Conservation (phyloP, 2,888 invertebrate genomes). For the Eurytoma adleriae region DNA sequence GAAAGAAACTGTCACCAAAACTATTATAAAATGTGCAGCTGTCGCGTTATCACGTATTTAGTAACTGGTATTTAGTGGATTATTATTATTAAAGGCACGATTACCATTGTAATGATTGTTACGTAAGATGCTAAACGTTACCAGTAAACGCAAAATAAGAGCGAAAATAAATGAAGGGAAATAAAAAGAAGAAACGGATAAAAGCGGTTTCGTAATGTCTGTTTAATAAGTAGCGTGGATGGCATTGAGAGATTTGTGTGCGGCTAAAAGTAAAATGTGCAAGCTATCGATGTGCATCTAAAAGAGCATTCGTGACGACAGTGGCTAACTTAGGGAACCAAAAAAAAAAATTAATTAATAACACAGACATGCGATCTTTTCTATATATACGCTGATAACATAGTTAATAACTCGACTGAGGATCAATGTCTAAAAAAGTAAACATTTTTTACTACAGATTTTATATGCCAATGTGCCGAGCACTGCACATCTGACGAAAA, state of each 20-base stretch:
- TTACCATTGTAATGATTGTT: conserved; percentile 53
- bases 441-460: conserved; percentile 53
- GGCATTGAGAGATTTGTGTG: conserved; percentile 48
- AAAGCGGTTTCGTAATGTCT: conserved; percentile 32
- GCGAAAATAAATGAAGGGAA: conserved; percentile 2
- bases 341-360: conserved; percentile 28
- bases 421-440: conserved; percentile 40
- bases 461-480: conserved; percentile 49
- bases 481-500: neutral
- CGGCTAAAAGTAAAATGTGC: conserved; percentile 34
- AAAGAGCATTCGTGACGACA: conserved; percentile 30
- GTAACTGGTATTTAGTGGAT: conserved; percentile 54
- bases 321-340: conserved; percentile 18
- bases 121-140: conserved; percentile 53
- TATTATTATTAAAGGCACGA: conserved; percentile 46
- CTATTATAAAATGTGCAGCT: conserved; percentile 47
- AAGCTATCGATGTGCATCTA: conserved; percentile 24
- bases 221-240: conserved; percentile 49
- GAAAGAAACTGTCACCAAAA: conserved; percentile 25
- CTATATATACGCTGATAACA: conserved; percentile 15
- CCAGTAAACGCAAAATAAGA: conserved; percentile 42
- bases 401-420: conserved; percentile 38
- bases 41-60: conserved; percentile 47
- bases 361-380: conserved; percentile 34
- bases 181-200: conserved; percentile 22